Base-by-base conservation (phyloP, 2,113 vertebrate genomes). In the Boleophthalmus pectinirostris region DNA sequence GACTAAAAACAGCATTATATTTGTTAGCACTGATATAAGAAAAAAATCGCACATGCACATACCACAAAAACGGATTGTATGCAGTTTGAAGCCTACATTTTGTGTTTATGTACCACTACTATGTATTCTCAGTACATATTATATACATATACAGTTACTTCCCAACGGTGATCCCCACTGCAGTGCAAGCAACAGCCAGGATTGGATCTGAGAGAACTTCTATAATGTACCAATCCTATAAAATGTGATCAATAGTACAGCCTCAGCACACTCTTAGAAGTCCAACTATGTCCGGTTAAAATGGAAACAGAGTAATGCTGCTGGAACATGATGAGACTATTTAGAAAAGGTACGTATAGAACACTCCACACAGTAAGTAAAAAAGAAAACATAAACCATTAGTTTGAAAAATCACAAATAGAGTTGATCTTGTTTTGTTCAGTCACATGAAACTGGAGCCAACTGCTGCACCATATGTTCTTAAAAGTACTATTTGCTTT, bases 181-280 rank as follows among this genome's bases (percentile, higher is more conserved):
- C 70, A 75, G 70, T 56, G 80, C 69, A 61, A 58, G 45, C 8
- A 43, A 8, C 8, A 43, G 38, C 38, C 38, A 43, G 38, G 10
- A 43, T 43, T 43, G 38, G 38, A 11, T 8, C 4, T 43, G 38
- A 9, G 6, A n/a, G 7, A 54, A 54, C 18, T 10, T 54, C 67
- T 56, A 58, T 49, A 76, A 81, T 80, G 81, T 81, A 72, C 77
- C 16, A 29, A 1, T 61, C 33, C 25, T 61, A 33, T 61, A 33
- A 33, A 61, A 20, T 25, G 12, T 16, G 10, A 18, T 33, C 25
- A 33, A 61, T 61, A 61, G 15, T 16, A 33, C 25, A 33, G 18
- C 25, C 58, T 18, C 10, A 9, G 14, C 24, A 3, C 24, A 29
- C n/a, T n/a, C 24, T 60, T 25, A 25, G 25, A 33, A 15, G 58